Evolutionary conservation across 2,888 invertebrate genomes (phyloP), one percentile per base, ranked within the genome.

Genomic region (Ectobius pallidus): DNA sequence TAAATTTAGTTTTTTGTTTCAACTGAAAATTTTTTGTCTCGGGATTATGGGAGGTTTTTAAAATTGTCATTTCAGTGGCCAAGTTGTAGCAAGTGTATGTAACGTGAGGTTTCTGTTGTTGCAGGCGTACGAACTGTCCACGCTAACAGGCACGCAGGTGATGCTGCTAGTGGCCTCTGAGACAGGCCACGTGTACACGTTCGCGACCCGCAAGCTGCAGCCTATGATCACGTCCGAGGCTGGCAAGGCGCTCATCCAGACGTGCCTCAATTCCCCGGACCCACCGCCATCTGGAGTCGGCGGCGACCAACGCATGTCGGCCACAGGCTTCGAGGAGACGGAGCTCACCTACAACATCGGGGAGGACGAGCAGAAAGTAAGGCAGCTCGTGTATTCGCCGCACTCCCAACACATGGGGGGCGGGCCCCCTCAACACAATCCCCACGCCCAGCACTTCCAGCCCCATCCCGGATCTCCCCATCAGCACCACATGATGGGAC

Each of bases 161-260:
- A 99, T 99, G 99, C 88, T 99, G 80, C 88, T 99, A 82, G 99
- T 99, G 77, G 99, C 99, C 75, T 97, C 96, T 77, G 99, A 98
- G 85, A 99, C 99, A 22, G 99, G 99, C 70, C 99, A 99, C 86
- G 99, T 99, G 81, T 99, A 99, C 87, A 99, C 99, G 76, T 99
- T 99, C 86, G 99, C 99, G 76, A 99, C 99, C 78, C 90, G 97
- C 78, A 97, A 97, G 84, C 89, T 99, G 70, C 97, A 98, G 85
- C 99, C 99, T 78, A 99, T 99, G 98, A 99, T 99, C 84, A 98
- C 97, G 63, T 97, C 97, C 78, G 94, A 95, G 83, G 93, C 94
- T 74, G 99, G 99, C 78, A 99, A 99, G 85, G 94, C 97, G 77
- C 88, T 99, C 79, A 99, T 99, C 81, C 99, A 99, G 87, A 98